phyloP scores from a whole-genome alignment of 1,140 invertebrate genomes.

The Bombus ignitus region DNA sequence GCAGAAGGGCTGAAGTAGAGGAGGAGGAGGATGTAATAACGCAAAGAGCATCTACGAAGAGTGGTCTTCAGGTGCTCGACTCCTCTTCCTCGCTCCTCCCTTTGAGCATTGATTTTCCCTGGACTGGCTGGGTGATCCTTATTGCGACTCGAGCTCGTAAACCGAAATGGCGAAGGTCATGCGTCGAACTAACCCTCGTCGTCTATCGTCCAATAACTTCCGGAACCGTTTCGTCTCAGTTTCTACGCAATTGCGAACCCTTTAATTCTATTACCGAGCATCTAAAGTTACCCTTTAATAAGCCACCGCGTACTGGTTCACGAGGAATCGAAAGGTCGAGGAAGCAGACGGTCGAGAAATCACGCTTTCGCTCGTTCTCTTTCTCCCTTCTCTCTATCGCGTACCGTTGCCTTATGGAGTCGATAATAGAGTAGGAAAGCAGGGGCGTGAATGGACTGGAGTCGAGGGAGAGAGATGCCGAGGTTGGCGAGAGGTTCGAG shows the following conservation, averaged over 20 bases:
- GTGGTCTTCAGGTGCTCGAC: slow-evolving; percentile 50
- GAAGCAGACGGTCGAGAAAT: slow-evolving; percentile 13
- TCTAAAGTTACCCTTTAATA: not conserved
- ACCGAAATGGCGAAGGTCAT: slow-evolving; percentile 19
- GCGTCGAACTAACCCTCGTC: not conserved
- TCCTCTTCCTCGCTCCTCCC: not conserved
- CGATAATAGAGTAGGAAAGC: slow-evolving; percentile 37
- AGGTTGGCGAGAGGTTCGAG: slow-evolving; percentile 2
- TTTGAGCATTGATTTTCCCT: slow-evolving; percentile 58
- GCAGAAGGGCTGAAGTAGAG: not conserved
- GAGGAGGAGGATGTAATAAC: slow-evolving; percentile 53
- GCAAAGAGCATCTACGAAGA: slow-evolving; percentile 59
- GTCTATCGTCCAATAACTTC: not conserved
- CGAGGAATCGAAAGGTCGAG: slow-evolving; percentile 10
- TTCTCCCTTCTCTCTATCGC: not conserved
- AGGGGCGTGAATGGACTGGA: not conserved
- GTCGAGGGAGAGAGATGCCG: not conserved
- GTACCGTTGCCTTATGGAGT: not conserved
- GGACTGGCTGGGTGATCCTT: slow-evolving; percentile 15
- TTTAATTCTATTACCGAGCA: slow-evolving; percentile 7
- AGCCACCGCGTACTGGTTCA: not conserved
- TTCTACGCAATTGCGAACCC: not conserved
- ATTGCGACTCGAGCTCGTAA: slow-evolving; percentile 7
- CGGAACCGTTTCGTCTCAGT: not conserved
- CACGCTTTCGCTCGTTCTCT: not conserved